A percentile compares a stretch with the other conserved stretches of the same genome.
Conservation (phyloP, 2,888 invertebrate genomes). For the Drosophila diplacantha region DNA sequence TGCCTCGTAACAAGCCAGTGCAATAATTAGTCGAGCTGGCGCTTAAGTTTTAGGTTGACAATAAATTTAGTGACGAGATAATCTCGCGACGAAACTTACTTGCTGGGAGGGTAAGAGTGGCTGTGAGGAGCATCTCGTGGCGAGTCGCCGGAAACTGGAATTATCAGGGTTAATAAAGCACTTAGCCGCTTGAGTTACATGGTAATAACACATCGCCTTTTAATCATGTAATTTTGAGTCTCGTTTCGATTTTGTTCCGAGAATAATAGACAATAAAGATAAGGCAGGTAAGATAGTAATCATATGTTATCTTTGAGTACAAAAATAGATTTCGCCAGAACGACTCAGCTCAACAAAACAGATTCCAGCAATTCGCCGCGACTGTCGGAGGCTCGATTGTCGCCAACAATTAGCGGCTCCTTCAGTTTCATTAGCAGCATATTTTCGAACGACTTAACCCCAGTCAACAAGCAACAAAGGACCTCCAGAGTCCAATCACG, state of each 20-base stretch:
- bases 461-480: slow-evolving; percentile 44
- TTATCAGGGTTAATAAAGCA: slow-evolving; percentile 4
- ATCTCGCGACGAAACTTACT: background rate
- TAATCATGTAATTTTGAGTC: background rate
- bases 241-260: background rate
- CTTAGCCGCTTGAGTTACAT: background rate
- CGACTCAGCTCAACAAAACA: background rate
- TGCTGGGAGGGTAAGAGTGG: background rate
- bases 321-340: slow-evolving; percentile 12
- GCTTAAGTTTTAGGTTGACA: slow-evolving; percentile 22
- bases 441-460: slow-evolving; percentile 60
- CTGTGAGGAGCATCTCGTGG: slow-evolving; percentile 1
- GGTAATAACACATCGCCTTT: slow-evolving; percentile 7
- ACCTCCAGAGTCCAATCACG: slow-evolving; percentile 1
- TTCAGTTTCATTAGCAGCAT: slow-evolving; percentile 59
- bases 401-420: slow-evolving; percentile 59
- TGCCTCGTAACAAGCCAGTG: slow-evolving; percentile 53
- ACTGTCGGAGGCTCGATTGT: background rate
- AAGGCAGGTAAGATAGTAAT: background rate
- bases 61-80: slow-evolving; percentile 17
- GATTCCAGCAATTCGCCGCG: slow-evolving; percentile 18
- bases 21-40: slow-evolving; percentile 51
- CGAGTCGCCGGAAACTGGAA: slow-evolving; percentile 10
- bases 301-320: background rate
- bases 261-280: slow-evolving; percentile 1